phyloP scores from a whole-genome alignment of 2,888 invertebrate species.

The Perizoma flavofasciatum region DNA sequence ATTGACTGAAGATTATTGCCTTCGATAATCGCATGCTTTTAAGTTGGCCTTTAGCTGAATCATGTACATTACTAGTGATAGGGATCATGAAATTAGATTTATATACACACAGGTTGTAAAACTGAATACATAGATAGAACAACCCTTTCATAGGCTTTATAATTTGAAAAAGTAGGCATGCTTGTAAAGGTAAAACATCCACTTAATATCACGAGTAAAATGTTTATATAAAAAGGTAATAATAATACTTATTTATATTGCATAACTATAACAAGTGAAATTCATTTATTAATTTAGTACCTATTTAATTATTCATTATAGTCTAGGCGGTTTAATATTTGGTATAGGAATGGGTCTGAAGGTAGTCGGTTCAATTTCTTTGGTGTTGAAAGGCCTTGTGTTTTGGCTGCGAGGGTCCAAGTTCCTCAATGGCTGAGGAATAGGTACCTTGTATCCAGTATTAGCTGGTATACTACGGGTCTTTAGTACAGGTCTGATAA shows the following conservation, averaged over 20 bases:
- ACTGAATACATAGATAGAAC: too few species aligned
- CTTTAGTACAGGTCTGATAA: slow-evolving; percentile 62
- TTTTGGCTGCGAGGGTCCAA: slow-evolving; percentile 44
- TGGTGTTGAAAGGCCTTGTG: slow-evolving; percentile 46
- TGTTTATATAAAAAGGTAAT: slow-evolving; percentile 34
- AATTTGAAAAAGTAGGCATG: neutral
- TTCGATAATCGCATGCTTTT: too few species aligned
- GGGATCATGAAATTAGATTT: too few species aligned
- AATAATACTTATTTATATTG: slow-evolving; percentile 50
- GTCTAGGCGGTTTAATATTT: slow-evolving; percentile 61
- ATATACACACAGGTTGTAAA: too few species aligned
- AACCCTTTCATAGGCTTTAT: too few species aligned
- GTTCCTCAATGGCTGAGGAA: slow-evolving; percentile 27
- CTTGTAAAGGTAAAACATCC: neutral
- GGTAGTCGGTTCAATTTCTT: slow-evolving; percentile 67
- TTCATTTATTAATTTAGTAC: slow-evolving; percentile 31
- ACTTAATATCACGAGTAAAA: slow-evolving; percentile 20
- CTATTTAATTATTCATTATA: slow-evolving; percentile 43
- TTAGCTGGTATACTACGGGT: slow-evolving; percentile 51
- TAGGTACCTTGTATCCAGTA: slow-evolving; percentile 13
- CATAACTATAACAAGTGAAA: slow-evolving; percentile 61
- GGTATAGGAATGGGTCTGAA: slow-evolving; percentile 59
- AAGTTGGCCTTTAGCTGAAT: too few species aligned
- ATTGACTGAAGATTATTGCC: too few species aligned
- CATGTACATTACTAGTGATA: too few species aligned